Evolutionary conservation across 2,797 vertebrate species (phyloP), one percentile per base, ranked within the genome.

Genomic region (Limosa lapponica): DNA sequence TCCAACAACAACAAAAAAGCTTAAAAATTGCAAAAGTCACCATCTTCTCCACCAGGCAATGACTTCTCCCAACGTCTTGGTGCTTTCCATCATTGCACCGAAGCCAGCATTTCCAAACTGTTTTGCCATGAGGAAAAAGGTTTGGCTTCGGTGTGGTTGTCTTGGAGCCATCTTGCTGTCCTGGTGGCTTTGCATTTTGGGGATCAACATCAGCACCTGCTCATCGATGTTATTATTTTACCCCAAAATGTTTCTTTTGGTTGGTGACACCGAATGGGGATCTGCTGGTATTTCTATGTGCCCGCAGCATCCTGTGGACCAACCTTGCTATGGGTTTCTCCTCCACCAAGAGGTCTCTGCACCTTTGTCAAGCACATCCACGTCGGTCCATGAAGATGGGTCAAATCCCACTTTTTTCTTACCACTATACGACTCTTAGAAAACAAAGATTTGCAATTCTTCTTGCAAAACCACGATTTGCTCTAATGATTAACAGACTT

Each of bases 141-240:
- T 15, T 37, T 57, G 41, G 28, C 36, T 48, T 59, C 0, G 2
- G 27, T 19, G 34, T 48, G 17, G 39, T 6, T 78, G 28, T 32
- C 71, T 43, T 73, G n/a, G 48, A 77, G 23, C 48, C 65, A 34
- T n/a, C 36, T 71, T 71, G 51, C n/a, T 46, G 27, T 46, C 51
- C n/a, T 24, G 30, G 18, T 30, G 39, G 19, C 39, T 59, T 81
- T 37, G 52, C 18, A 16, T 32, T 67, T 74, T 36, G 32, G 32
- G 39, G 18, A 28, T 16, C 1, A 0, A 48, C 43, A 44, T 16
- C 66, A 85, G 44, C 58, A 67, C 32, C 57, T 16, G 6, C 11
- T 69, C 86, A 43, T 18, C 0, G 0, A 30, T 30, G 20, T 12
- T 1, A 34, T 13, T 20, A 52, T 57, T 87, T 79, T 7, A 67